Percentiles rank a stretch among this genome's conserved stretches.
These are phyloP conservation scores for Megaceryle alcyon DNA, from an alignment of 2,797 vertebrate genomes.

Conservation along the genomic window DNA sequence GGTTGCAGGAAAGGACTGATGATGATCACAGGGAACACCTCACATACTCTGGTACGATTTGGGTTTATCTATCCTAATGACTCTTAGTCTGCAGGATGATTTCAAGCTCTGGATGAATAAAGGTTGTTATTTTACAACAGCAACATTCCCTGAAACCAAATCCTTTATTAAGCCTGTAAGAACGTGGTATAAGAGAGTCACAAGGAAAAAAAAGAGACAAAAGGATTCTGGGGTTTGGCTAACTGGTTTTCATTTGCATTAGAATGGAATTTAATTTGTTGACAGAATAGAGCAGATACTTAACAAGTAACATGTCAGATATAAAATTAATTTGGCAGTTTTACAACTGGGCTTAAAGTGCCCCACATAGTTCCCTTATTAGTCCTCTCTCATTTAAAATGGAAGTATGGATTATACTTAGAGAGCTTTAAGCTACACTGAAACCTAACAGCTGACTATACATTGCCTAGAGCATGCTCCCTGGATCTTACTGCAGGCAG, in stretches of 20 bases:
- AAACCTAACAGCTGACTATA: not conserved
- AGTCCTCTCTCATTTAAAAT: not conserved
- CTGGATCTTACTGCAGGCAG: not conserved
- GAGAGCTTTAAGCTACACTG: not conserved
- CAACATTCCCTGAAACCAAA: not conserved
- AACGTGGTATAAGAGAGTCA: not conserved
- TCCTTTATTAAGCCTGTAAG: not conserved
- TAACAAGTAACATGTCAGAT: slow-evolving; percentile 15
- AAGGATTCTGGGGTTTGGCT: not conserved
- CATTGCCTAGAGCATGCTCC: not conserved
- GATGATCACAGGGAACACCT: not conserved
- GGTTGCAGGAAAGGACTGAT: not conserved
- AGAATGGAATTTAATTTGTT: slow-evolving; percentile 16
- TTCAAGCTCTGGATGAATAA: not conserved
- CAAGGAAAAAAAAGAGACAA: not conserved
- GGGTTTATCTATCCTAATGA: not conserved
- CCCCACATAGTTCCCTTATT: not conserved
- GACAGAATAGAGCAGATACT: slow-evolving; percentile 6
- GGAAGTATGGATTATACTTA: not conserved
- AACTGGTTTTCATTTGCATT: slow-evolving; percentile 2
- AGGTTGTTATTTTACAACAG: not conserved
- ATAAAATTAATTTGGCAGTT: slow-evolving; percentile 26
- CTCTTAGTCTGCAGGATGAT: rapidly evolving
- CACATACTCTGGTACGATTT: not conserved
- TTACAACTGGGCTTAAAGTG: not conserved